A percentile compares a stretch with the other conserved stretches of the same genome.
phyloP scores from a whole-genome alignment of 2,797 vertebrate species.

The Chrysocyon brachyurus region DNA sequence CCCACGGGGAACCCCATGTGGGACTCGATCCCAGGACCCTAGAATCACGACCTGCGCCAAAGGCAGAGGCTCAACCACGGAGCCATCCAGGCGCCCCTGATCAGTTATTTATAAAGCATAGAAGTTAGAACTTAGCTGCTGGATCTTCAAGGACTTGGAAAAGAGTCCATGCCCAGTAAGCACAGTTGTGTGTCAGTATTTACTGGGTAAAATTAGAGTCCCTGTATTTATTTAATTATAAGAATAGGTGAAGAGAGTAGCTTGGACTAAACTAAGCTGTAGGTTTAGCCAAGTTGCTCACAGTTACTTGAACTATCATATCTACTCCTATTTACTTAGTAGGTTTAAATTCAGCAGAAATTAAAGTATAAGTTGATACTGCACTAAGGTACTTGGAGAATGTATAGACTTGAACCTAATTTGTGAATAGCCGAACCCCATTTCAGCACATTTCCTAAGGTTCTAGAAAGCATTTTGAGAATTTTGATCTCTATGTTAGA shows the following conservation, averaged over 20 bases:
- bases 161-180: neutral
- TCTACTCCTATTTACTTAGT: constrained; percentile 42
- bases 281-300: neutral
- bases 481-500: neutral
- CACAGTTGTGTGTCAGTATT: neutral
- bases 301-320: neutral
- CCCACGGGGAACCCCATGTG: no score
- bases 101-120: neutral
- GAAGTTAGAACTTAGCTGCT: neutral
- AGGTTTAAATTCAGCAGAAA: neutral
- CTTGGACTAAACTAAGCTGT: neutral
- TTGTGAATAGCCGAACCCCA: neutral
- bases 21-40: no score
- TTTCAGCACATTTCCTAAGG: neutral
- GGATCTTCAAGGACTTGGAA: neutral
- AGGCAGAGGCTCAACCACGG: no score
- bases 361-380: neutral
- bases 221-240: neutral
- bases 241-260: neutral
- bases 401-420: neutral
- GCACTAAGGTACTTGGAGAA: neutral
- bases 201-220: neutral
- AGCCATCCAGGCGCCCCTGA: no score
- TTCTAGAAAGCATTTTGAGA: neutral
- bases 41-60: no score